A percentile compares a stretch with the other conserved stretches of the same genome.
Conservation (phyloP, 2,113 vertebrate species). For the Tricholaema leucomelas region DNA sequence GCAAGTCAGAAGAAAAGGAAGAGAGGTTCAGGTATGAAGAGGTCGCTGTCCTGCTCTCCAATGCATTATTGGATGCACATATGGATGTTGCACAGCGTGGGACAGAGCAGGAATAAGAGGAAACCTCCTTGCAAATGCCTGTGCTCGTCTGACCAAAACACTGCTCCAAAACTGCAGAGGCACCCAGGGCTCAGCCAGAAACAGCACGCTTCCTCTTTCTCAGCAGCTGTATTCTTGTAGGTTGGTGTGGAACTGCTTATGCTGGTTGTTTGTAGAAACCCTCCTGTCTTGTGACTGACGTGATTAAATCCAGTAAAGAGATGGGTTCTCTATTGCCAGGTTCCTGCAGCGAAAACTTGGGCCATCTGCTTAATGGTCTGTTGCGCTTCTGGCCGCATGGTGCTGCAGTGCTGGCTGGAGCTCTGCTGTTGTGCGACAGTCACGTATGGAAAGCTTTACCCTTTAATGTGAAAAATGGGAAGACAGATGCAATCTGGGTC, state of each 20-base stretch:
- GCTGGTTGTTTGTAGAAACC: background rate
- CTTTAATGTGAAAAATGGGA: constrained; percentile 25
- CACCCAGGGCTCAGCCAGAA: background rate
- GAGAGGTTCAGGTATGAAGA: constrained; percentile 15
- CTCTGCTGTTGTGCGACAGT: background rate
- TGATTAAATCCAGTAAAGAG: background rate
- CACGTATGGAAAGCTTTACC: constrained; percentile 36
- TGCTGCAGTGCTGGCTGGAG: background rate
- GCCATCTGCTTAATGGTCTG: constrained; percentile 11
- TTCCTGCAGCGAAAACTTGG: background rate
- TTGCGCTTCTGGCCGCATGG: background rate
- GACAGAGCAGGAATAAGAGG: background rate
- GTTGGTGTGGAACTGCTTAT: background rate
- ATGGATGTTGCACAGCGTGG: background rate
- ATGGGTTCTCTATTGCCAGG: background rate
- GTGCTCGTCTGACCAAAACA: background rate
- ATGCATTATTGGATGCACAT: background rate
- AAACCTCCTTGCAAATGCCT: background rate
- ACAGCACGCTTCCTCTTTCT: background rate
- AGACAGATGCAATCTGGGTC: constrained; percentile 37
- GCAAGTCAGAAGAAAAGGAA: background rate
- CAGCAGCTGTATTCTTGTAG: background rate
- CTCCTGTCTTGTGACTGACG: background rate
- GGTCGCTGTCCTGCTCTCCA: background rate
- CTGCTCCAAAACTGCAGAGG: background rate